Percentiles rank a stretch among this genome's conserved stretches.
Conservation (phyloP, 2,113 vertebrate genomes). For the Anhinga rufa region DNA sequence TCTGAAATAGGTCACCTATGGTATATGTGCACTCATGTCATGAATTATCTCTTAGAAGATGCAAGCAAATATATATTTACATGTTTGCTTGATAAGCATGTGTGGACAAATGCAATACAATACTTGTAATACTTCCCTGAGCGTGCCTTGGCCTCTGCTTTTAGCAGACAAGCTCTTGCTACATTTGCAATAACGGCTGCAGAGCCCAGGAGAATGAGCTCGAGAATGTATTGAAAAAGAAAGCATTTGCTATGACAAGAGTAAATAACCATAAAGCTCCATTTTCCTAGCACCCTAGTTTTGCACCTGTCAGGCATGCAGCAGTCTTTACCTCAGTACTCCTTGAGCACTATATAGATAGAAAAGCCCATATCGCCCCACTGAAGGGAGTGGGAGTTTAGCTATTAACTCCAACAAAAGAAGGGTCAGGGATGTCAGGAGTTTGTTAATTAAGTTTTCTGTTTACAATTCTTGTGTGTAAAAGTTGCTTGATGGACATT, state of each 20-base stretch:
- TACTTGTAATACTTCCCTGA: not conserved
- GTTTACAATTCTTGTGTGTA: not conserved
- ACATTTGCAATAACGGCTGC: not conserved
- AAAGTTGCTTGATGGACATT: not conserved
- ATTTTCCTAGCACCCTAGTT: not conserved
- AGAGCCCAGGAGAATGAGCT: not conserved
- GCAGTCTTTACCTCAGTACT: not conserved
- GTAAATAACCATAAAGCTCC: not conserved
- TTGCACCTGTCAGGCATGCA: not conserved
- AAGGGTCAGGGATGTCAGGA: not conserved
- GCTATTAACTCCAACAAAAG: not conserved
- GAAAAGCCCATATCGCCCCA: not conserved
- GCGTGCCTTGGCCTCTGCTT: not conserved
- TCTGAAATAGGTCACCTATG: not conserved
- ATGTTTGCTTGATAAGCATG: not conserved
- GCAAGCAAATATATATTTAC: not conserved
- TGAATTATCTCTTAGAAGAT: not conserved
- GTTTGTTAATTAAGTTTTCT: not conserved
- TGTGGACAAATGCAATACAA: not conserved
- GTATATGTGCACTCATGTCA: not conserved
- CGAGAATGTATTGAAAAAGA: not conserved
- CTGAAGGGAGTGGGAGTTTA: not conserved
- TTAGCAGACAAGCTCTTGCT: not conserved
- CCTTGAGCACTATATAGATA: not conserved
- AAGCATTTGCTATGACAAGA: not conserved